These are phyloP conservation scores for Esperia sulphurella DNA, from an alignment of 2,888 invertebrate genomes.

Conservation along the genomic window DNA sequence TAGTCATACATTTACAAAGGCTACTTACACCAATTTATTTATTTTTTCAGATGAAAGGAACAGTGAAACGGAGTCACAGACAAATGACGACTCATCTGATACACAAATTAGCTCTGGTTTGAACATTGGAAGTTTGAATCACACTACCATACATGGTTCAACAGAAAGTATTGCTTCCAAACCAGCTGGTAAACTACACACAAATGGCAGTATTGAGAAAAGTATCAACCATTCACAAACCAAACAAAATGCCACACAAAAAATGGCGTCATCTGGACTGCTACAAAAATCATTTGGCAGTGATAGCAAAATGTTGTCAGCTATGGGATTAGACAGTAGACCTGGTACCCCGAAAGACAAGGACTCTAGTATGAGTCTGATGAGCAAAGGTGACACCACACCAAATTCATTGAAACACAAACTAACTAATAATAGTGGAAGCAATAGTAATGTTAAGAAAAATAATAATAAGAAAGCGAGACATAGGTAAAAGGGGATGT, in stretches of 20 bases:
- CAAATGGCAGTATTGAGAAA: constrained; percentile 68
- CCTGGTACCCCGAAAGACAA: constrained; percentile 74
- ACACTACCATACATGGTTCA: constrained; percentile 74
- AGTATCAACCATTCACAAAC: constrained; percentile 51
- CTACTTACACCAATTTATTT: background rate
- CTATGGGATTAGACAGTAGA: constrained; percentile 63
- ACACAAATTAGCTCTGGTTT: constrained; percentile 79
- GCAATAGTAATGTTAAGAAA: constrained; percentile 82
- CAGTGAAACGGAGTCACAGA: constrained; percentile 93
- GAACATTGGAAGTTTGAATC: constrained; percentile 66
- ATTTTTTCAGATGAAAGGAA: constrained; percentile 85
- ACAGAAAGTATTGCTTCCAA: constrained; percentile 71
- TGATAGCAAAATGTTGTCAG: constrained; percentile 64
- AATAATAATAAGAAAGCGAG: constrained; percentile 89
- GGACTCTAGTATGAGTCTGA: constrained; percentile 45
- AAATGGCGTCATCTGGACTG: constrained; percentile 62
- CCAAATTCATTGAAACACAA: constrained; percentile 77
- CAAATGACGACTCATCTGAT: constrained; percentile 86
- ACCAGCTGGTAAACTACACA: constrained; percentile 72
- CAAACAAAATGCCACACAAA: constrained; percentile 62
- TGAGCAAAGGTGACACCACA: constrained; percentile 59
- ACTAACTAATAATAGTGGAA: constrained; percentile 51
- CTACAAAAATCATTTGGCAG: constrained; percentile 61
- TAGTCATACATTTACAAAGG: background rate
- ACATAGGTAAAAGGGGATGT: constrained; percentile 81